These are phyloP conservation scores for Sebastes nivosus DNA, from an alignment of 2,797 vertebrate species.

Conservation along the genomic window DNA sequence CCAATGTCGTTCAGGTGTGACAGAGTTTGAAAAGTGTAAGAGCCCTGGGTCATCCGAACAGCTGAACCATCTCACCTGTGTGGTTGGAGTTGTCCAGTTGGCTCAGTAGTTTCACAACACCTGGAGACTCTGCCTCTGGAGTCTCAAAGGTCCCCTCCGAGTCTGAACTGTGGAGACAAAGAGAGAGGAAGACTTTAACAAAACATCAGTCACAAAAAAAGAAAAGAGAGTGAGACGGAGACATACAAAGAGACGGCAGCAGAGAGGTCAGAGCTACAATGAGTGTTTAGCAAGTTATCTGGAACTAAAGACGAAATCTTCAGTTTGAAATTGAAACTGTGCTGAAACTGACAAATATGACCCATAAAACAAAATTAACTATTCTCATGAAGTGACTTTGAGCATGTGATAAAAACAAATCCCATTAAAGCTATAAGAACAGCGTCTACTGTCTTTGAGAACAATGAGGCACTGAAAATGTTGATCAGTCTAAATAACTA, in stretches of 20 bases:
- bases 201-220: neutral
- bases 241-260: neutral
- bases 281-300: neutral
- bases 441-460: slow-evolving; percentile 6
- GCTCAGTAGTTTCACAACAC: slow-evolving; percentile 69
- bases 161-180: slow-evolving; percentile 87
- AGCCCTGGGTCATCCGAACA: neutral
- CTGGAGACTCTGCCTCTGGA: slow-evolving; percentile 90
- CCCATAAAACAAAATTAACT: neutral
- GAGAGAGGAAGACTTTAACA: neutral
- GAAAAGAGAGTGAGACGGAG: neutral
- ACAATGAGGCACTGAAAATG: slow-evolving; percentile 7
- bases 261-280: neutral
- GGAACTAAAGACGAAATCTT: neutral
- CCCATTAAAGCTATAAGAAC: neutral
- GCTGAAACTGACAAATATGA: neutral
- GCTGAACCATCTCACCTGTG: slow-evolving; percentile 64
- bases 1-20: neutral
- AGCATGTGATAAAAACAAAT: slow-evolving; percentile 23
- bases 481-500: neutral
- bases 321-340: neutral
- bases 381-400: neutral
- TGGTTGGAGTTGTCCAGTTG: slow-evolving; percentile 66
- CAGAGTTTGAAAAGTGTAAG: neutral
- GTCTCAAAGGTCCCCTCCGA: slow-evolving; percentile 93